Base-by-base conservation (phyloP, 2,888 invertebrate genomes). In the Aelia acuminata region DNA sequence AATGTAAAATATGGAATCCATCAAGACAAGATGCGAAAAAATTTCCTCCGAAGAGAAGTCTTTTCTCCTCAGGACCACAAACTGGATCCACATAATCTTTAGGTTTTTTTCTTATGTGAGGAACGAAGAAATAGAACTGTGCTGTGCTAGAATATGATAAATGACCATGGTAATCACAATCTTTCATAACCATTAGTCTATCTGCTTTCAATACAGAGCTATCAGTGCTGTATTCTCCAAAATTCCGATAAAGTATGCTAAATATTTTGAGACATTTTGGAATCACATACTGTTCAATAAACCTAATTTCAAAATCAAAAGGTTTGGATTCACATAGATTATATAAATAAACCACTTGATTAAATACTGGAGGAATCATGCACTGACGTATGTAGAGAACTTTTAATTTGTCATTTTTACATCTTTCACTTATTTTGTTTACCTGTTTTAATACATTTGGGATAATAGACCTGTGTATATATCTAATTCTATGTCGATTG, bases 1-100 rank as follows among this genome's bases (percentile, higher is more conserved):
- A 87, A 31, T 48, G 49, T 39, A 87, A 31, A 50, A 87, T 57
- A 84, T 87, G 87, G 35, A 87, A 87, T 22, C 87, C 87, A 53
- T 87, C 87, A 15, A 87, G 49, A 22, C 48, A 87, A 15, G 43
- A 39, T 35, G 87, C 87, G n/a, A 87, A 87, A 80, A 80, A 80
- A 43, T 80, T n/a, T 22, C 43, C 80, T 43, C 80, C 80, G 10
- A 80, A 43, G 18, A 70, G 5, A 13, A 63, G 57, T 18, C 87
- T 35, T 70, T 57, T 26, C 8, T 53, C 70, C 31, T 70, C 87
- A 20, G 87, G 87, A 20, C 57, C 57, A 47, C 53, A 57, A 47
- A 87, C 87, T n/a, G 87, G 87, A 70, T 87, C 87, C 26, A 70
- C 20, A 43, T 35, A 53, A 43, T 35, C 57, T 47, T 63, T 70